A percentile compares a stretch with the other conserved stretches of the same genome.
Evolutionary conservation across 2,888 invertebrate genomes (phyloP).

Genomic region (Dastarcus helophoroides): DNA sequence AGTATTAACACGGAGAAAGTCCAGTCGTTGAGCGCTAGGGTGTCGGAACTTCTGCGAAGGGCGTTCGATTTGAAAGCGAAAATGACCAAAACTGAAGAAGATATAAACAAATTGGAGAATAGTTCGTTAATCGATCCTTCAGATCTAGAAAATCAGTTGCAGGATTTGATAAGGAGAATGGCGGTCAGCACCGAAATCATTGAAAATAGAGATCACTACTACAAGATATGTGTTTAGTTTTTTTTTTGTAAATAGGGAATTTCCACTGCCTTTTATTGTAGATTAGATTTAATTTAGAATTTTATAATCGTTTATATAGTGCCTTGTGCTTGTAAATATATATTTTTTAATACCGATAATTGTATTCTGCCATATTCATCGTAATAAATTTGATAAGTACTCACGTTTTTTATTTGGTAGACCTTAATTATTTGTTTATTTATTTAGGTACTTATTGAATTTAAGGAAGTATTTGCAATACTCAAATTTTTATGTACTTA

Average conservation of each 20-base stretch:
- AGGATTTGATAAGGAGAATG: conserved; percentile 51
- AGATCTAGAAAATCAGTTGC: conserved; percentile 48
- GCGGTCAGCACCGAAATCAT: conserved; percentile 47
- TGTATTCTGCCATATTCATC: conserved; percentile 13
- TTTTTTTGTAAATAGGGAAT: conserved; percentile 15
- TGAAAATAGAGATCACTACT: conserved; percentile 47
- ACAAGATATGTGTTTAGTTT: conserved; percentile 44
- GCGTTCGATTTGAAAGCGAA: conserved; percentile 67
- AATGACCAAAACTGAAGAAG: conserved; percentile 29
- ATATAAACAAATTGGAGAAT: conserved; percentile 28
- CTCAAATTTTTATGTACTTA: no score
- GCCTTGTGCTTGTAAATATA: conserved; percentile 14
- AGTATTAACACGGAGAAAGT: conserved; percentile 64
- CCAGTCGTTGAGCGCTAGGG: conserved; percentile 64
- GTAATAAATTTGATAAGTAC: conserved; percentile 14
- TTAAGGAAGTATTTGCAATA: no score
- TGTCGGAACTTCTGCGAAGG: conserved; percentile 62
- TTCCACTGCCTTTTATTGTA: conserved; percentile 10
- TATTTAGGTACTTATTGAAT: no score
- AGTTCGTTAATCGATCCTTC: conserved; percentile 34
- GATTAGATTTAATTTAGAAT: conserved; percentile 5
- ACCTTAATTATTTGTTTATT: no score
- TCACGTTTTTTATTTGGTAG: no score
- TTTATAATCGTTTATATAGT: conserved; percentile 7
- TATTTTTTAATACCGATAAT: conserved; percentile 11